Evolutionary conservation across 2,797 vertebrate species (phyloP), one percentile per base, ranked within the genome.

Genomic region (Pelochelys cantorii): DNA sequence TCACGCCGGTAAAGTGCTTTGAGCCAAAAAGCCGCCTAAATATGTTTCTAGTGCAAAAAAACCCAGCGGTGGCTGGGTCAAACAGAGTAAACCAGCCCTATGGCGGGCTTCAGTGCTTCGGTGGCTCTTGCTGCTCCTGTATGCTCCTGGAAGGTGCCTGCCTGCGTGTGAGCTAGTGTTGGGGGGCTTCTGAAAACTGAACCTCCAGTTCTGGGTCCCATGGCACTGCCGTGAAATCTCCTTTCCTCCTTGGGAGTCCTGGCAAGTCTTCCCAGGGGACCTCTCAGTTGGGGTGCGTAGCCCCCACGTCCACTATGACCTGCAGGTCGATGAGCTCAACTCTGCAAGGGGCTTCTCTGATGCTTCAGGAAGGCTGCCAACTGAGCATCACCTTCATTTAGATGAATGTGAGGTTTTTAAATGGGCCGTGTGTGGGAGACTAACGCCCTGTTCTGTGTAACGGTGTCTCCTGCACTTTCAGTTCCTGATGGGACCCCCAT

Each of bases 1-100:
- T 95, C 23, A 10, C 93, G 93, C 78, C 48, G 84, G 93, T 96
- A 94, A 94, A 94, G 91, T 96, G 95, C 0, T 56, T 6, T 83
- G 94, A 92, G 88, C 85, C 0, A 1, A 90, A 89, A 82, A 4
- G 59, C 88, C 92, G 90, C 65, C 20, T 75, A 88, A 94, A 89
- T 85, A 65, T 79, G 62, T 80, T 78, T 79, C 84, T 65, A 62
- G 91, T 0, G 27, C 34, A 71, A 68, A 37, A 37, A 68, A 56
- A 42, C 34, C 90, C 86, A 87, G 53, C 3, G 0, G 79, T 81
- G 84, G 83, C 68, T 89, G 88, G 71, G 25, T 80, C 3, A 65
- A n/a, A 71, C 34, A 0, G 86, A 79, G 65, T 92, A 90, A 95
- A 90, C 65, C 68, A 83, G 79, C 54, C 80, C 89, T 84, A 88